A percentile compares a stretch with the other conserved stretches of the same genome.
These are phyloP conservation scores for Campylorhamphus procurvoides DNA, from an alignment of 2,113 vertebrate genomes.

Conservation along the genomic window DNA sequence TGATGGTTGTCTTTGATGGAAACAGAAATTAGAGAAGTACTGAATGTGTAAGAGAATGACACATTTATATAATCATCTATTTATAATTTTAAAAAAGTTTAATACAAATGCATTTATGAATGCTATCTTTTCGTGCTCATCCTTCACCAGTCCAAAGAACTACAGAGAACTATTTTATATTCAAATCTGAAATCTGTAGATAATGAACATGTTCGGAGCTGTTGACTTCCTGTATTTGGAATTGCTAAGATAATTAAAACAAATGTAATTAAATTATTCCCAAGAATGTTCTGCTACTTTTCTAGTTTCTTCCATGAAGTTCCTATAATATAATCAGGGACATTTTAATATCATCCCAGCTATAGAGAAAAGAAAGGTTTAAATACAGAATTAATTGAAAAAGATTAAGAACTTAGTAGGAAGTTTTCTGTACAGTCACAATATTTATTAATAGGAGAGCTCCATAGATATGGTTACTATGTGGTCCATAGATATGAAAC, in stretches of 20 bases:
- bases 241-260: background rate
- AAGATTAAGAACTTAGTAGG: background rate
- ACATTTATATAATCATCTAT: background rate
- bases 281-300: background rate
- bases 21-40: background rate
- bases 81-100: background rate
- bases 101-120: background rate
- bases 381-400: background rate
- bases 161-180: background rate
- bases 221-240: background rate
- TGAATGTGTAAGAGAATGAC: background rate
- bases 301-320: background rate
- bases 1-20: background rate
- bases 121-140: background rate
- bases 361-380: background rate
- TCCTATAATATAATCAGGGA: background rate
- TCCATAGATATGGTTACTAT: background rate
- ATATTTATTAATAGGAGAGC: background rate
- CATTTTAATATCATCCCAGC: background rate
- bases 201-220: background rate
- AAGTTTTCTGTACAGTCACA: background rate
- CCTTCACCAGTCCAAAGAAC: background rate
- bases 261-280: background rate
- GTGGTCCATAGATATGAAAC: background rate
- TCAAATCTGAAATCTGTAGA: background rate